A percentile compares a stretch with the other conserved stretches of the same genome.
Conservation (phyloP, 2,888 invertebrate genomes). For the Acrobeloides nanus region DNA sequence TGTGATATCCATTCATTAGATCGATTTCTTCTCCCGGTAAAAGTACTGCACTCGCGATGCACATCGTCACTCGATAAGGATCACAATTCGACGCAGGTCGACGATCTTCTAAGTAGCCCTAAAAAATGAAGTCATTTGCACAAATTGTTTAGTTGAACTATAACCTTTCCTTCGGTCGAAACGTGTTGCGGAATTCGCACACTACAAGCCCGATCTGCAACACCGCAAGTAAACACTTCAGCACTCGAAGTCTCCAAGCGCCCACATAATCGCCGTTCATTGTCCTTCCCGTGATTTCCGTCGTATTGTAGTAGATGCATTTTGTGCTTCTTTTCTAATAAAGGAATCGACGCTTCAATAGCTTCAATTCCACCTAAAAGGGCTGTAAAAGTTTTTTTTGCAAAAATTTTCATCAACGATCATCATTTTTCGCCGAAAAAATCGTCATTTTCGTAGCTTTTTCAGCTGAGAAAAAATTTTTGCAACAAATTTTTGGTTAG, state of each 20-base stretch:
- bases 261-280: constrained; percentile 85
- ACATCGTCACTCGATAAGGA: constrained; percentile 39
- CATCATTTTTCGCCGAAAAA: background rate
- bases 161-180: constrained; percentile 34
- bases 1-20: too few relatives aligned
- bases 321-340: constrained; percentile 77
- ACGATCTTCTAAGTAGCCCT: constrained; percentile 50
- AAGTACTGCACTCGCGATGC: constrained; percentile 22
- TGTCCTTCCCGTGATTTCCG: constrained; percentile 82
- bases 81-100: constrained; percentile 51
- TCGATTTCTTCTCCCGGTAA: constrained; percentile 3
- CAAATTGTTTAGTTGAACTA: background rate
- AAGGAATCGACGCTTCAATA: constrained; percentile 68
- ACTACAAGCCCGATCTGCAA: constrained; percentile 45
- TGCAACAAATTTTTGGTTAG: background rate
- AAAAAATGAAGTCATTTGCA: constrained; percentile 6
- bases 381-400: constrained; percentile 2
- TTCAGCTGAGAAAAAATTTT: background rate
- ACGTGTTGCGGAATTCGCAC: constrained; percentile 49
- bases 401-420: background rate
- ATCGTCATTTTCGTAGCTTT: too few relatives aligned
- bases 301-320: constrained; percentile 63
- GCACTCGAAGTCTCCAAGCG: constrained; percentile 90
- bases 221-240: constrained; percentile 73
- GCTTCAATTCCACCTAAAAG: constrained; percentile 32